Percentiles rank a stretch among this genome's conserved stretches.
Evolutionary conservation across 2,113 vertebrate genomes (phyloP).

Genomic region (Trematomus loennbergii): DNA sequence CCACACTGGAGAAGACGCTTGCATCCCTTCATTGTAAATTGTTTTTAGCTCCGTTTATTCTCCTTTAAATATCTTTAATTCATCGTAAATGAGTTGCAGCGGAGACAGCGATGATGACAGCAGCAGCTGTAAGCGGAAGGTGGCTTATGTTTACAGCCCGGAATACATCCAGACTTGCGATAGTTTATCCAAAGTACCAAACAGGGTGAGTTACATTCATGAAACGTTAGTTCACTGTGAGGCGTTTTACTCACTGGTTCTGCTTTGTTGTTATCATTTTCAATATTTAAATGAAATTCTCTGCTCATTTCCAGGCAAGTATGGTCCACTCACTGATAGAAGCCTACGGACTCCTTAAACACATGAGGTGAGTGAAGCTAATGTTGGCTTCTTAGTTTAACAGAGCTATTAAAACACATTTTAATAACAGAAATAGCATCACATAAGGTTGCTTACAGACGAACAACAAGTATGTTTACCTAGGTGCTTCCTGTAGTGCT

Average conservation of each 20-base stretch:
- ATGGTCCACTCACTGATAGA: constrained; percentile 98
- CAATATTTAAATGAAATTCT: background rate
- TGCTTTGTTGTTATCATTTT: no score
- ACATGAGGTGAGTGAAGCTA: constrained; percentile 89
- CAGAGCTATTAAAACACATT: background rate
- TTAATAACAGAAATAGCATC: background rate
- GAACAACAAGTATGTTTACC: background rate
- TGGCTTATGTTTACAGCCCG: constrained; percentile 89
- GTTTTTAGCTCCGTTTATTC: background rate
- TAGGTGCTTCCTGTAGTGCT: background rate
- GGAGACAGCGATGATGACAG: constrained; percentile 64
- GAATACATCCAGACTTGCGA: constrained; percentile 91
- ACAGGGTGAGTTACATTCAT: constrained; percentile 87
- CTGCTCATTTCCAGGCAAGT: constrained; percentile 86
- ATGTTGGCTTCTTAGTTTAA: background rate
- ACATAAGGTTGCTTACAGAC: background rate
- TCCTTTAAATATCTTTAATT: background rate
- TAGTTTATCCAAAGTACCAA: constrained; percentile 92
- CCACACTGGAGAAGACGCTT: background rate
- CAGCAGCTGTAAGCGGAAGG: constrained; percentile 65
- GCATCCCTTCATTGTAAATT: background rate
- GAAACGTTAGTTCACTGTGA: no score
- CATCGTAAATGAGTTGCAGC: constrained; percentile 79
- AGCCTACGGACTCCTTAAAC: constrained; percentile 90
- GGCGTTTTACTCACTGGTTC: no score